These are phyloP conservation scores for Dicycla oo DNA, from an alignment of 2,888 invertebrate species.

Conservation along the genomic window DNA sequence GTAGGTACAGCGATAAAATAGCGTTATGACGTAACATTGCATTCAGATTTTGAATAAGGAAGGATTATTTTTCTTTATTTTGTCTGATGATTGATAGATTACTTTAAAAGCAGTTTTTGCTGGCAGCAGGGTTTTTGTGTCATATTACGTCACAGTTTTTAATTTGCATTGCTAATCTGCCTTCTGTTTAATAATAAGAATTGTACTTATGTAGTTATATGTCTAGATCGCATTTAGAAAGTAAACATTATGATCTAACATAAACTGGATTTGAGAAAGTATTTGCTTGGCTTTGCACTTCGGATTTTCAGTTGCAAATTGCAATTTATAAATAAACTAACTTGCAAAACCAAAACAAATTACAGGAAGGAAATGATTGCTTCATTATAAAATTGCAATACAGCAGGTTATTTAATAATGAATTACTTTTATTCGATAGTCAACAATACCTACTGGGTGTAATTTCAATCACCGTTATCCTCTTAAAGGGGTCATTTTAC, in stretches of 20 bases:
- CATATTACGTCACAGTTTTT: neutral
- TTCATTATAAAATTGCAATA: constrained; percentile 1
- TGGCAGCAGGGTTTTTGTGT: no score
- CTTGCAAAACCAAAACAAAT: neutral
- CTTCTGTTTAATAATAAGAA: neutral
- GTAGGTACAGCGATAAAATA: neutral
- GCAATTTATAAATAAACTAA: neutral
- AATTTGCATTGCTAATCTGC: constrained; percentile 28
- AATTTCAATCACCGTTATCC: no score
- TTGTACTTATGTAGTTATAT: neutral
- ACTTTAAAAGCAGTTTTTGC: neutral
- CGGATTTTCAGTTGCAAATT: neutral
- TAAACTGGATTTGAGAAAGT: constrained; percentile 18
- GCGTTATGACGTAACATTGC: neutral
- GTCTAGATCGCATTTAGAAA: constrained; percentile 11
- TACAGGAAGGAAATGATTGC: neutral
- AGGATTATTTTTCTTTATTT: neutral
- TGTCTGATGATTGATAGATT: neutral
- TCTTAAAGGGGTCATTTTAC: no score
- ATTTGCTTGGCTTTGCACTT: neutral
- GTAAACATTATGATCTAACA: constrained; percentile 1
- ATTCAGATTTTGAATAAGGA: constrained; percentile 18
- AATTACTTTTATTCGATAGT: no score
- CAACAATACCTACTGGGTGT: no score
- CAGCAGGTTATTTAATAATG: neutral